Percentiles rank a stretch among this genome's conserved stretches.
Conservation (phyloP, 1,140 invertebrate genomes). For the Drosophila saltans region DNA sequence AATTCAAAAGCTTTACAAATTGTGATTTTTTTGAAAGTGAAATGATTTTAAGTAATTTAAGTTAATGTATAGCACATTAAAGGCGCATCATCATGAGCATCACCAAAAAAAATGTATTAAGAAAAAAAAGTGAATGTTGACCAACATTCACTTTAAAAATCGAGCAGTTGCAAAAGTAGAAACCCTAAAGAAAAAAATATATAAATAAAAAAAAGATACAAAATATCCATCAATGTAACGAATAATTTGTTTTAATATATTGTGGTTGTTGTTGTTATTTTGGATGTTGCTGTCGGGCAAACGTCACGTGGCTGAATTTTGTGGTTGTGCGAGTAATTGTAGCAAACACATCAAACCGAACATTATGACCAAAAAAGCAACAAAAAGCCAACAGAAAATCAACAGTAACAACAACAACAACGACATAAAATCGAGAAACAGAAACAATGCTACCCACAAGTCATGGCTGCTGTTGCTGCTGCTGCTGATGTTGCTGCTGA, state of each 20-base stretch:
- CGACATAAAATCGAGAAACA: conserved; percentile 32
- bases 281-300: conserved; percentile 27
- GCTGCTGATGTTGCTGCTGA: conserved; percentile 20
- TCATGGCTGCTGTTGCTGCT: conserved; percentile 43
- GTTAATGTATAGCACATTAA: conserved; percentile 63
- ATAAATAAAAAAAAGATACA: conserved; percentile 11
- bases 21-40: conserved; percentile 52
- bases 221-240: conserved; percentile 55
- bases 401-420: not conserved
- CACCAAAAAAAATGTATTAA: conserved; percentile 29
- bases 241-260: conserved; percentile 57
- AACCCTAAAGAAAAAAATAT: conserved; percentile 17
- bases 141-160: conserved; percentile 70
- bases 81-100: conserved; percentile 56
- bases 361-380: conserved; percentile 57
- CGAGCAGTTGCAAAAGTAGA: conserved; percentile 57
- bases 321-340: conserved; percentile 60
- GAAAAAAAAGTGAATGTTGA: conserved; percentile 70
- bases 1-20: conserved; percentile 33
- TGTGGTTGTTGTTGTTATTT: conserved; percentile 19
- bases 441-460: conserved; percentile 63
- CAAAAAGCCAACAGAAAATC: not conserved
- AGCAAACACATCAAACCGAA: conserved; percentile 54
- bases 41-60: conserved; percentile 64
- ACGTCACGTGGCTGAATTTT: conserved; percentile 40